Conservation (phyloP, 2,113 vertebrate species). For the Dolichotis patagonum region DNA sequence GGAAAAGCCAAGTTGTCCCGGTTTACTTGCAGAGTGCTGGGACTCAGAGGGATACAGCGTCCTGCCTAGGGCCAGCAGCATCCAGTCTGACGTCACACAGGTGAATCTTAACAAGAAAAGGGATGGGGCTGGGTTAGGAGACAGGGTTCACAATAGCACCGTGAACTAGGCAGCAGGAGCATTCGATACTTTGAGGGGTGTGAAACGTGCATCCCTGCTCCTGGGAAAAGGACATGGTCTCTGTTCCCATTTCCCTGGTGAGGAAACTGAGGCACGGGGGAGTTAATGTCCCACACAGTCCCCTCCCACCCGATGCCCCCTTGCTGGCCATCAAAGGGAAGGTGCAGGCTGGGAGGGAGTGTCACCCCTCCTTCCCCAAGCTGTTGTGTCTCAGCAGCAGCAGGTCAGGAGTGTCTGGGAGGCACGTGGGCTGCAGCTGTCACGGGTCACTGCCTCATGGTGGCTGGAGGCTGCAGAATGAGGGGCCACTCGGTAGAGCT, state of each 20-base stretch:
- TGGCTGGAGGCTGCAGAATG: not conserved
- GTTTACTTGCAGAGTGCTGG: not conserved
- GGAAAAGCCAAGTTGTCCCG: too few species aligned
- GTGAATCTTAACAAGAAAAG: not conserved
- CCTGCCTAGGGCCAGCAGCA: not conserved
- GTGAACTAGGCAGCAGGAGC: not conserved
- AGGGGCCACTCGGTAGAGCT: not conserved
- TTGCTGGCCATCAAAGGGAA: not conserved
- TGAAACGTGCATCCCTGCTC: too few species aligned
- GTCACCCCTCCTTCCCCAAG: not conserved
- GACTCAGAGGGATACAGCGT: not conserved
- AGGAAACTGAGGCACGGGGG: not conserved
- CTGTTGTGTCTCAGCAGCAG: not conserved
- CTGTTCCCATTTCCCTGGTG: not conserved
- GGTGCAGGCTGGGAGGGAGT: not conserved
- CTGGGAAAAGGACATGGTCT: accelerated
- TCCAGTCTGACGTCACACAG: accelerated
- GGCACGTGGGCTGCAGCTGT: not conserved
- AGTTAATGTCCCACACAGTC: not conserved
- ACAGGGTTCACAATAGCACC: not conserved
- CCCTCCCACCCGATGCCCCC: too few species aligned
- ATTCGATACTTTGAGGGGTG: accelerated
- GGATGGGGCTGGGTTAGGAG: not conserved
- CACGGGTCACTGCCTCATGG: not conserved
- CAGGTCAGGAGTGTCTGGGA: not conserved